A percentile compares a stretch with the other conserved stretches of the same genome.
These are phyloP conservation scores for Drosophila setifemur DNA, from an alignment of 1,140 invertebrate genomes.

Conservation along the genomic window DNA sequence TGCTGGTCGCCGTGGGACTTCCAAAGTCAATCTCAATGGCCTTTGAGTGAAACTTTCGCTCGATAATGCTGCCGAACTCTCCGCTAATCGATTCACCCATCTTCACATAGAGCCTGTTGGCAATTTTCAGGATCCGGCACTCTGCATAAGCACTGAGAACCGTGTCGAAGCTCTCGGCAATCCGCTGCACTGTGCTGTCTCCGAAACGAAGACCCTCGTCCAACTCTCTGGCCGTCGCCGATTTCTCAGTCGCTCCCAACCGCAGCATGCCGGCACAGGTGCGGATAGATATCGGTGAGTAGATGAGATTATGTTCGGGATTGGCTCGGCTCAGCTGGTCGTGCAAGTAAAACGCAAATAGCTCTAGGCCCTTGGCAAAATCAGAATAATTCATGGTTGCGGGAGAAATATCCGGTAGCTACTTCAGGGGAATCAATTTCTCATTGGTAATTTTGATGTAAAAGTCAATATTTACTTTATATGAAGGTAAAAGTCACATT, in stretches of 20 bases:
- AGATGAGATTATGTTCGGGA: slow-evolving; percentile 76
- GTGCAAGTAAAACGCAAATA: slow-evolving; percentile 31
- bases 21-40: slow-evolving; percentile 84
- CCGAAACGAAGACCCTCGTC: slow-evolving; percentile 77
- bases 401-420: background rate
- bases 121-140: slow-evolving; percentile 82
- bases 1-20: slow-evolving; percentile 63
- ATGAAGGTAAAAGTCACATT: background rate
- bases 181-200: slow-evolving; percentile 3
- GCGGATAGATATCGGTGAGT: slow-evolving; percentile 83
- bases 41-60: slow-evolving; percentile 83
- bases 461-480: background rate
- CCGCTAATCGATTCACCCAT: slow-evolving; percentile 77
- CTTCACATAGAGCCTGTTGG: slow-evolving; percentile 86
- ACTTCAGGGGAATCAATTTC: background rate
- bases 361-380: slow-evolving; percentile 39
- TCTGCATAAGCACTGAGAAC: slow-evolving; percentile 71
- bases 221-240: slow-evolving; percentile 84
- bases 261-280: slow-evolving; percentile 79
- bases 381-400: background rate
- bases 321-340: slow-evolving; percentile 6
- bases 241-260: slow-evolving; percentile 83
- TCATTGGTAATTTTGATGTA: background rate
- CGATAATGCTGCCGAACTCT: slow-evolving; percentile 78
- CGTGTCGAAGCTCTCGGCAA: slow-evolving; percentile 40